Conservation (phyloP, 1,140 invertebrate species). For the Harlomillsia oculata region DNA sequence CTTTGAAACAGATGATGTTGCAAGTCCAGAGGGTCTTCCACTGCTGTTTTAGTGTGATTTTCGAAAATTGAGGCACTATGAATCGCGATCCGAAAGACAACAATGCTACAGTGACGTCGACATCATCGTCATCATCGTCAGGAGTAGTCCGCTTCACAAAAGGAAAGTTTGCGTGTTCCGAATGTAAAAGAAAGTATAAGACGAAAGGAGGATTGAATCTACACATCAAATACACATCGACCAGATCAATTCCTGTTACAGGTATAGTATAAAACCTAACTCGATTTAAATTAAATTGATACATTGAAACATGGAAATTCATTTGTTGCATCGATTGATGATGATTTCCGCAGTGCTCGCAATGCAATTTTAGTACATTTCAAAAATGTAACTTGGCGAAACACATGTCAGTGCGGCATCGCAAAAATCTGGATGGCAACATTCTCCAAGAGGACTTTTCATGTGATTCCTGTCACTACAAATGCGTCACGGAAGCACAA, state of each 20-base stretch:
- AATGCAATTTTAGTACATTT: constrained; percentile 30
- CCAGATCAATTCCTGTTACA: constrained; percentile 21
- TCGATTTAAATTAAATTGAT: background rate
- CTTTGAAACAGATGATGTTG: too few relatives aligned
- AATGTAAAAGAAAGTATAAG: constrained; percentile 36
- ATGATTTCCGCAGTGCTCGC: constrained; percentile 26
- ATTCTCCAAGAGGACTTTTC: constrained; percentile 25
- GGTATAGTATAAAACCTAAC: constrained; percentile 18
- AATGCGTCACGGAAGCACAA: constrained; percentile 34
- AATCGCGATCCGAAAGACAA: too few relatives aligned
- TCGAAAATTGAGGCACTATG: too few relatives aligned
- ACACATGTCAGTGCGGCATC: constrained; percentile 37
- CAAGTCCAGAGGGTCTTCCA: too few relatives aligned
- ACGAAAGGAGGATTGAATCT: constrained; percentile 28
- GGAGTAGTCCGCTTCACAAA: background rate
- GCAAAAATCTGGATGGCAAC: constrained; percentile 34
- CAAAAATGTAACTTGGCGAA: constrained; percentile 37
- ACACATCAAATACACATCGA: constrained; percentile 22
- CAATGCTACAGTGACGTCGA: too few relatives aligned
- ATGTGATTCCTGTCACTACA: constrained; percentile 36
- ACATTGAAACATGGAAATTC: background rate
- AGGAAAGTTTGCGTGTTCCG: constrained; percentile 12
- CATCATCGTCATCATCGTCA: too few relatives aligned
- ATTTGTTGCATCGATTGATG: constrained; percentile 2
- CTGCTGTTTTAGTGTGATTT: too few relatives aligned